A percentile compares a stretch with the other conserved stretches of the same genome.
These are phyloP conservation scores for Rhinichthys osculus DNA, from an alignment of 2,797 vertebrate species.

Conservation along the genomic window DNA sequence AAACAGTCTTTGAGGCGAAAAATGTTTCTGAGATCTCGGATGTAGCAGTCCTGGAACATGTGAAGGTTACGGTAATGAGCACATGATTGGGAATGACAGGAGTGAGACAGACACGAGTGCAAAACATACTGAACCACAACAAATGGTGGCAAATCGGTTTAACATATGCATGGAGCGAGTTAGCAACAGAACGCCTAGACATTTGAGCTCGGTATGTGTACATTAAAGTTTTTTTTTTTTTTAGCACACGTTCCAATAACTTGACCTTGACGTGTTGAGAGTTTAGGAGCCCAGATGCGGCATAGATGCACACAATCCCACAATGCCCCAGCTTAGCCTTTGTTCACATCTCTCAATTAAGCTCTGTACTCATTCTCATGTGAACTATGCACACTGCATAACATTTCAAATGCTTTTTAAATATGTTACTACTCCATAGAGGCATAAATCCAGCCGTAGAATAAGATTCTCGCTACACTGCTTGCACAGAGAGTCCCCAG, in stretches of 20 bases:
- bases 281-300: slow-evolving; percentile 54
- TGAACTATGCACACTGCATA: slow-evolving; percentile 8
- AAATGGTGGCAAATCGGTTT: slow-evolving; percentile 69
- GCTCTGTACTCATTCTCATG: background rate
- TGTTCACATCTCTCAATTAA: slow-evolving; percentile 14
- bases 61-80: slow-evolving; percentile 44
- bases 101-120: slow-evolving; percentile 56
- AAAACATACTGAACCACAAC: slow-evolving; percentile 59
- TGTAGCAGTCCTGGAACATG: slow-evolving; percentile 37
- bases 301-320: background rate
- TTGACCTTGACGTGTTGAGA: slow-evolving; percentile 72
- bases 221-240: slow-evolving; percentile 63
- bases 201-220: slow-evolving; percentile 66
- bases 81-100: slow-evolving; percentile 49
- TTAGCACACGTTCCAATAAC: slow-evolving; percentile 66
- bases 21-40: slow-evolving; percentile 43
- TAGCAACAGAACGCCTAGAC: slow-evolving; percentile 65
- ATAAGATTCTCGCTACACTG: background rate
- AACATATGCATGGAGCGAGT: slow-evolving; percentile 59
- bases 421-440: slow-evolving; percentile 18
- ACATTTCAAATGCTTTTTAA: slow-evolving; percentile 34
- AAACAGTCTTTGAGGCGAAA: slow-evolving; percentile 35
- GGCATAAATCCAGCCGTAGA: slow-evolving; percentile 18
- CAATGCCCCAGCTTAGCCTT: background rate
- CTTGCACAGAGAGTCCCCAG: slow-evolving; percentile 18